Conservation (phyloP, 2,797 vertebrate genomes). For the Phylloscopus collybita region DNA sequence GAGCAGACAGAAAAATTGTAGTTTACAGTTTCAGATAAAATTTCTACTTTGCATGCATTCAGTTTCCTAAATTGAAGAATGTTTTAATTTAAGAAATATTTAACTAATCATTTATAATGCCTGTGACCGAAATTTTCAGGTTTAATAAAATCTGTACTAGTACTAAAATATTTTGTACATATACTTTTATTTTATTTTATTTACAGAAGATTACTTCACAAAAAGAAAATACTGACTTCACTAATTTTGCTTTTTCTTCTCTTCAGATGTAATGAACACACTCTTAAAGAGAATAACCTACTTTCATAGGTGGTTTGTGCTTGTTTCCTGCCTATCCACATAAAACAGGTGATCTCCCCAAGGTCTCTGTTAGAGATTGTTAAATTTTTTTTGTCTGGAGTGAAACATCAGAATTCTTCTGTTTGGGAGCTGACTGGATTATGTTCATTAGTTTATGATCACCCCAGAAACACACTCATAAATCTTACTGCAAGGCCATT, state of each 20-base stretch:
- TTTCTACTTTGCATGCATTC: not conserved
- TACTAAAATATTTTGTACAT: not conserved
- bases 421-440: not conserved
- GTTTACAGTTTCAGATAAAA: not conserved
- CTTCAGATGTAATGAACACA: not conserved
- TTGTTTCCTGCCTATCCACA: not conserved
- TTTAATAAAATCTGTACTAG: not conserved
- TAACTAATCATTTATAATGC: not conserved
- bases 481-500: constrained; percentile 14
- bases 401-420: not conserved
- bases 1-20: not conserved
- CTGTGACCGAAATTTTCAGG: not conserved
- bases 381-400: not conserved
- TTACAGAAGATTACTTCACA: not conserved
- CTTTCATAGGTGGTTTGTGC: not conserved
- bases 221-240: not conserved
- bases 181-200: not conserved
- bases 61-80: not conserved
- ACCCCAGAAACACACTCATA: not conserved
- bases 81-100: not conserved
- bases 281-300: not conserved
- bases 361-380: not conserved
- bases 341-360: not conserved
- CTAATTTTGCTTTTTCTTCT: not conserved
- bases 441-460: not conserved